Base-by-base conservation (phyloP, 2,888 invertebrate genomes). In the Bursaphelenchus okinawaensis region DNA sequence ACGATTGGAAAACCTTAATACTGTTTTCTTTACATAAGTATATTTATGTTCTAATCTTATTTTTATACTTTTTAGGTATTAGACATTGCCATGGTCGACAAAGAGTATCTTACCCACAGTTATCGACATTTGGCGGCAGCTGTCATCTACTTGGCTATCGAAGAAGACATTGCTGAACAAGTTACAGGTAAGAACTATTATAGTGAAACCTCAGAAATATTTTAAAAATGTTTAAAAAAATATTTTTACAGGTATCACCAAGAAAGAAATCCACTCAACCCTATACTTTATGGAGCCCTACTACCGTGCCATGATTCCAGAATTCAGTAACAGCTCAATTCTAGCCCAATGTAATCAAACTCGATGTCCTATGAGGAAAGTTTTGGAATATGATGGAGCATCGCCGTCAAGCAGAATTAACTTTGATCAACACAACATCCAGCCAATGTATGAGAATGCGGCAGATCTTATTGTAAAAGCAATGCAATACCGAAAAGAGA, bases 121-220 rank as follows among this genome's bases (percentile, higher is more conserved):
- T 92, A 92, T 84, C 90, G 93, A 77, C 88, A 90, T 4, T 86
- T 96, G 68, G 93, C 95, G 12, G 93, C 94, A 0, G 89, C 92
- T 4, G 92, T 93, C 16, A 63, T 79, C 19, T 77, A 73, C n/a
- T 16, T 4, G 40, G 6, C 3, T 6, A 16, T 40, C n/a, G 40
- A 40, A n/a, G 40, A 40, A 16, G 40, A 16, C 40, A 40, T 40
- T 12, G n/a, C 40, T n/a, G 40, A 40, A 40, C 16, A 40, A 40
- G n/a, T 6, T 40, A 40, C 40, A 16, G 40, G 40, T 40, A 40
- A 29, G 12, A 12, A 29, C 12, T 29, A 29, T 12, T 12, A 29
- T 29, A 29, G 12, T 16, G n/a, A 40, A n/a, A 40, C 6, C n/a
- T 40, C 40, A 40, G 1, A 40, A 1, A 40, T 40, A n/a, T n/a